These are phyloP conservation scores for Gavia stellata DNA, from an alignment of 2,113 vertebrate species.

Conservation along the genomic window DNA sequence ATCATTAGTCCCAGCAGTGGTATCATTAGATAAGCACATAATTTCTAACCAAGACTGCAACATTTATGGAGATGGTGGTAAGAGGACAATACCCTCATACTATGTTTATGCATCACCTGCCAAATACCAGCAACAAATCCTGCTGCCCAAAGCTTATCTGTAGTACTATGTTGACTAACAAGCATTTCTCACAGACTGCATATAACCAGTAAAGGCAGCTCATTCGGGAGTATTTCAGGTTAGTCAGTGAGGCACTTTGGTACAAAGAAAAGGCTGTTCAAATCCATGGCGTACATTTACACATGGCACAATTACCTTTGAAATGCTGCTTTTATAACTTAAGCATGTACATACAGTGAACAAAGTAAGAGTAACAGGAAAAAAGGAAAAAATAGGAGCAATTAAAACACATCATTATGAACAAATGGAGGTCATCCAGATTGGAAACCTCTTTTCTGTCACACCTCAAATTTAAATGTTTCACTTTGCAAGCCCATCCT, in stretches of 20 bases:
- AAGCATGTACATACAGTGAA: background rate
- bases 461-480: background rate
- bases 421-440: background rate
- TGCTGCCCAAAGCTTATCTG: background rate
- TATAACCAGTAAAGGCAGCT: background rate
- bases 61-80: background rate
- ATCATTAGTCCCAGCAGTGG: background rate
- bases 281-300: background rate
- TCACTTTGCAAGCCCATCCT: background rate
- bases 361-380: background rate
- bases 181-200: background rate
- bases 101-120: background rate
- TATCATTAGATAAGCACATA: background rate
- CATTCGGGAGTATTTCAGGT: background rate
- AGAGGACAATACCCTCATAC: background rate
- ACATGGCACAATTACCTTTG: background rate
- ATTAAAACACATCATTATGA: background rate
- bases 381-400: background rate
- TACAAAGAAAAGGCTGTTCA: background rate
- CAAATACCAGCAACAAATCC: background rate
- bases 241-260: background rate
- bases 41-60: background rate
- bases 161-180: background rate
- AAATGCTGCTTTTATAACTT: background rate
- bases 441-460: background rate